These are phyloP conservation scores for Spilosoma lubricipeda DNA, from an alignment of 2,888 invertebrate genomes.

Conservation along the genomic window DNA sequence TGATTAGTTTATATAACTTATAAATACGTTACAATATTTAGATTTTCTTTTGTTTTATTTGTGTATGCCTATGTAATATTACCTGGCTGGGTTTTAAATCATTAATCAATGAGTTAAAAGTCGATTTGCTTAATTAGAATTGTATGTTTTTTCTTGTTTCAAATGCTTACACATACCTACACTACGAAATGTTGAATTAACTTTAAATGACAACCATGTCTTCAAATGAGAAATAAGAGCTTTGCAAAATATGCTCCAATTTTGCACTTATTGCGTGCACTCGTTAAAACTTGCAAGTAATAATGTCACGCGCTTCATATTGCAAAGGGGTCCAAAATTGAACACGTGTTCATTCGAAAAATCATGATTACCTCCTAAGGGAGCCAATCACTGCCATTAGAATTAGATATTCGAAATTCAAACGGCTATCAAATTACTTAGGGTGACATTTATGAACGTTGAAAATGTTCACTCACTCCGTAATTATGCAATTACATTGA, in stretches of 20 bases:
- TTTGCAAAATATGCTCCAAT: slow-evolving; percentile 46
- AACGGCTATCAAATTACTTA: slow-evolving; percentile 79
- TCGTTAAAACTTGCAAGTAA: slow-evolving; percentile 51
- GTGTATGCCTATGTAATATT: no score
- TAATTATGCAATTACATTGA: slow-evolving; percentile 53
- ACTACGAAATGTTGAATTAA: not conserved
- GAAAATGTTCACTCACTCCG: slow-evolving; percentile 52
- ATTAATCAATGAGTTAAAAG: not conserved
- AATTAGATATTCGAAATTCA: slow-evolving; percentile 84
- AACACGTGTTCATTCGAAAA: slow-evolving; percentile 85
- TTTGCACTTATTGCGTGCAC: slow-evolving; percentile 54
- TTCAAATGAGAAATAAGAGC: slow-evolving; percentile 12
- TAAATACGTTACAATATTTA: not conserved
- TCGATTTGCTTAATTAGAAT: not conserved
- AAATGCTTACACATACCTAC: not conserved
- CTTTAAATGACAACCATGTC: slow-evolving; percentile 19
- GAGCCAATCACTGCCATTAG: slow-evolving; percentile 85
- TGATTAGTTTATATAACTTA: slow-evolving; percentile 9
- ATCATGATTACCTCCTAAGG: slow-evolving; percentile 84
- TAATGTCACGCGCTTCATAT: slow-evolving; percentile 70
- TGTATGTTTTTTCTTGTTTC: not conserved
- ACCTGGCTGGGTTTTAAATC: not conserved
- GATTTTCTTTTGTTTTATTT: not conserved
- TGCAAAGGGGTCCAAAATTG: slow-evolving; percentile 78
- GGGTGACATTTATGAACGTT: slow-evolving; percentile 71